These are phyloP conservation scores for Magallana angulata DNA, from an alignment of 1,140 invertebrate genomes.

Conservation along the genomic window DNA sequence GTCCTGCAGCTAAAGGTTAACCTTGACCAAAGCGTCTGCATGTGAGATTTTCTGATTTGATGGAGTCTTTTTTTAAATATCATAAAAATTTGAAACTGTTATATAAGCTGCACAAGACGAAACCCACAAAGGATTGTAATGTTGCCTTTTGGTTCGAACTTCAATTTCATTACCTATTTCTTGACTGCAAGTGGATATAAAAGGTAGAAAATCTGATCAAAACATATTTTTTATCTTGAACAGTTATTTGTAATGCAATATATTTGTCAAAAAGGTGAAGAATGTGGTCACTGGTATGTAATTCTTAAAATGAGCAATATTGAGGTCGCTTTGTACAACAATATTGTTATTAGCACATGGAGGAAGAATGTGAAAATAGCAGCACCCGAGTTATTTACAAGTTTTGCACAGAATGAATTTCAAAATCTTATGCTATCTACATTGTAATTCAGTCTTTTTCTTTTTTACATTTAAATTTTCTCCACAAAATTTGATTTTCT, in stretches of 20 bases:
- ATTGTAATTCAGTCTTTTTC: conserved; percentile 34
- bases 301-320: conserved; percentile 29
- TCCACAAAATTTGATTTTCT: conserved; percentile 28
- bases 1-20: too few relatives aligned
- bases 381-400: conserved; percentile 37
- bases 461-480: conserved; percentile 16
- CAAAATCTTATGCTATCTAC: conserved; percentile 41
- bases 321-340: conserved; percentile 21
- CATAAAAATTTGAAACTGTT: conserved; percentile 44
- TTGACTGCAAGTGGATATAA: conserved; percentile 11
- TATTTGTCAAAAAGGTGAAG: conserved; percentile 11
- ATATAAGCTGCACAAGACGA: neutral
- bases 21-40: neutral
- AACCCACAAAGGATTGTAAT: conserved; percentile 30
- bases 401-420: conserved; percentile 35
- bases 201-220: conserved; percentile 1
- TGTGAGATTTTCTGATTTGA: conserved; percentile 21
- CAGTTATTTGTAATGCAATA: conserved; percentile 38
- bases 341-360: neutral
- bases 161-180: conserved; percentile 24
- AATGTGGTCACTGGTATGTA: conserved; percentile 44
- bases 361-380: conserved; percentile 23
- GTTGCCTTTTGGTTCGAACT: conserved; percentile 38
- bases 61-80: conserved; percentile 28
- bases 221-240: conserved; percentile 18